Base-by-base conservation (phyloP, 92 coral and sea anemone genomes). In the Bergia puertoricense region DNA sequence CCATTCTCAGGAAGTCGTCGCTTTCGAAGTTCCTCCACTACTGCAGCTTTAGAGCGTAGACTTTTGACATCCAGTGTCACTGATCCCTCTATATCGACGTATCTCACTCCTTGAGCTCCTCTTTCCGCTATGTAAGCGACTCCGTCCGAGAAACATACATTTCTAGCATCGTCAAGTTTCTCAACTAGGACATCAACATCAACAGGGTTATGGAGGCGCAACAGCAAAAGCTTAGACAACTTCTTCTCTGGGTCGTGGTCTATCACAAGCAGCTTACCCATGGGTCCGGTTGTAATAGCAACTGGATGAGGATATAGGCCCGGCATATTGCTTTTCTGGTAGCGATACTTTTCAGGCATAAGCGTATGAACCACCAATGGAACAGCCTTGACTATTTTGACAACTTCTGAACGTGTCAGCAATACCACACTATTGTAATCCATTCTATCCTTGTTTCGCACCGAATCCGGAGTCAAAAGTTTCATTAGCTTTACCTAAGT, bases 401-500 rank as follows among this genome's bases (percentile, higher is more conserved):
- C 15, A 15, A 89, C 77, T 18, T 81, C 91, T 1, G 81, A 8
- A 6, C 75, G 44, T 10, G 91, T 89, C 48, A 81, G 62, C 74
- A 42, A 30, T 3, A 89, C 38, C 10, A 89, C 15, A 42, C 39
- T 6, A 5, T 80, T 43, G 54, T 16, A 37, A 14, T 16, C 91
- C 91, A 88, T 88, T 39, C 91, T 45, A 44, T 82, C 88, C 41
- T 89, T 89, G 50, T 89, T 81, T 71, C 88, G 67, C 5, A 89
- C 88, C 20, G 48, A 68, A 3, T 82, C 91, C 14, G 6, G 23
- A 5, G 75, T 81, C 16, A 74, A 23, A 2, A 81, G 38, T 81
- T 82, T 74, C 16, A 46, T 71, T n/a, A 86, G 69, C 43, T 86
- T 56, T 86, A 48, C 89, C 16, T 44, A 3, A 86, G 39, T 0